These are phyloP conservation scores for Heliconius erato DNA, from an alignment of 2,888 invertebrate species.

Conservation along the genomic window DNA sequence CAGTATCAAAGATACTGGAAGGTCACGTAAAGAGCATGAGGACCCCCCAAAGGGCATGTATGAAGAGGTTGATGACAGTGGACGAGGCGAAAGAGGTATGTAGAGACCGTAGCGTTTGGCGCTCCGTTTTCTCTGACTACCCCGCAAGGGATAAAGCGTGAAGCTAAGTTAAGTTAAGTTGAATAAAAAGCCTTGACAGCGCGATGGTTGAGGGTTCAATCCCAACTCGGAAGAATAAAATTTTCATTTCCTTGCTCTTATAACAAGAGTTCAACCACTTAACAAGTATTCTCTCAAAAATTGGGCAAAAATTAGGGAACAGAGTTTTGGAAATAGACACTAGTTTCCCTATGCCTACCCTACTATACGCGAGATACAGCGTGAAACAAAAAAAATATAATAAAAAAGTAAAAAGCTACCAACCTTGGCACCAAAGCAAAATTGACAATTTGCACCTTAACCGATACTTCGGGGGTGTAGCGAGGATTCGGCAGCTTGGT, in stretches of 20 bases:
- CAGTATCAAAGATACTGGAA: too few relatives aligned
- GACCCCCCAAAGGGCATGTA: too few relatives aligned
- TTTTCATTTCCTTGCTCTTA: background rate
- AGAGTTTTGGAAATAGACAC: background rate
- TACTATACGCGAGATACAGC: background rate
- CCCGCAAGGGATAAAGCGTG: too few relatives aligned
- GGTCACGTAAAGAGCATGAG: too few relatives aligned
- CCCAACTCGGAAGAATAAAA: too few relatives aligned
- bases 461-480: constrained; percentile 94
- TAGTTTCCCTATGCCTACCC: background rate
- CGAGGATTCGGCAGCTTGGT: constrained; percentile 95
- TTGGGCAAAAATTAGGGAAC: background rate
- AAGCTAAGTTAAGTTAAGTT: too few relatives aligned
- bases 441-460: constrained; percentile 94
- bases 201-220: too few relatives aligned
- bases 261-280: background rate
- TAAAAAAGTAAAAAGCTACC: constrained; percentile 2
- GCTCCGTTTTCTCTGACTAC: too few relatives aligned
- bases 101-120: too few relatives aligned
- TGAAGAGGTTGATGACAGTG: too few relatives aligned
- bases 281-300: background rate
- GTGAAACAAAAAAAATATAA: background rate
- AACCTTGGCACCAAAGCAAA: constrained; percentile 94
- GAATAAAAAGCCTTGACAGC: too few relatives aligned
- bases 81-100: too few relatives aligned